Conservation (phyloP, 2,113 vertebrate species). For the Pantherophis guttatus region DNA sequence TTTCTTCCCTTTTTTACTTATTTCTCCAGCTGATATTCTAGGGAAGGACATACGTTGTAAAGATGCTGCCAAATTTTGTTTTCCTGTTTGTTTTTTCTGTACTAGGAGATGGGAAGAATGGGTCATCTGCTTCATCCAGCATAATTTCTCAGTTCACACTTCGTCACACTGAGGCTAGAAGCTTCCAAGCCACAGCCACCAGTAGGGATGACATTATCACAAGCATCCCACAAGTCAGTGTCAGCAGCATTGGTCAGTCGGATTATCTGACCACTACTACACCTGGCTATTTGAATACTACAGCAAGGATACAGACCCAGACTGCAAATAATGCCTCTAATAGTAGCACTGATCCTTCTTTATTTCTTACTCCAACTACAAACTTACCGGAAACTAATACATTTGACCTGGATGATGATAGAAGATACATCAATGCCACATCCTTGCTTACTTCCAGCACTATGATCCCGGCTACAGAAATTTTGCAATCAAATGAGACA, state of each 20-base stretch:
- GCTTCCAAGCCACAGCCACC: not conserved
- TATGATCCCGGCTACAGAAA: not conserved
- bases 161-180: constrained; percentile 25
- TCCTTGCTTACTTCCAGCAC: constrained; percentile 17
- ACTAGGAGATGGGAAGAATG: constrained; percentile 45
- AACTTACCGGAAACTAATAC: constrained; percentile 37
- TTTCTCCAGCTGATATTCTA: not conserved
- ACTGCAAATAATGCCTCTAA: constrained; percentile 8
- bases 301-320: constrained; percentile 1
- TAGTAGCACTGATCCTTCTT: constrained; percentile 33
- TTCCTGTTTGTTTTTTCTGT: constrained; percentile 23
- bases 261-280: constrained; percentile 1
- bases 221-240: constrained; percentile 11
- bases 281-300: not conserved
- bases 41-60: not conserved
- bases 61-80: not conserved
- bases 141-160: rapidly evolving
- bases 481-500: not conserved
- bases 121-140: constrained; percentile 11
- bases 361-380: not conserved
- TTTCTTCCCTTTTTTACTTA: not conserved
- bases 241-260: constrained; percentile 14
- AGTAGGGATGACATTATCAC: constrained; percentile 27
- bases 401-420: not conserved
- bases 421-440: constrained; percentile 32